Percentiles rank a stretch among this genome's conserved stretches.
These are phyloP conservation scores for Macroramphosus scolopax DNA, from an alignment of 2,797 vertebrate species.

Conservation along the genomic window DNA sequence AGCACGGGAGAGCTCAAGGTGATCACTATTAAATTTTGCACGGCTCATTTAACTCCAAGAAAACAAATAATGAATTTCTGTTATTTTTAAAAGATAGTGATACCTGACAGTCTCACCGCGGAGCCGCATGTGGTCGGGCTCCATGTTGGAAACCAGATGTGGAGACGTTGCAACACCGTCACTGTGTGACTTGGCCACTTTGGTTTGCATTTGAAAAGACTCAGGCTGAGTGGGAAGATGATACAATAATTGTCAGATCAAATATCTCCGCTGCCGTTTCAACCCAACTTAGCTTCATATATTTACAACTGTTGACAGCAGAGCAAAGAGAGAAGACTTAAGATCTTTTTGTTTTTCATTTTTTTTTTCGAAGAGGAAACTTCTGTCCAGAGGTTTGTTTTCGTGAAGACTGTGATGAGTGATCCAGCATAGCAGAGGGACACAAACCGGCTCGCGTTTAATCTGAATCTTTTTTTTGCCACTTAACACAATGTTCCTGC, in stretches of 20 bases:
- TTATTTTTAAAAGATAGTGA: slow-evolving; percentile 14
- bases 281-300: slow-evolving; percentile 19
- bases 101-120: slow-evolving; percentile 10
- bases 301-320: slow-evolving; percentile 11
- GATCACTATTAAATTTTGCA: slow-evolving; percentile 2
- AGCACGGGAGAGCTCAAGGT: background rate
- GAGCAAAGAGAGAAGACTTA: background rate
- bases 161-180: slow-evolving; percentile 20
- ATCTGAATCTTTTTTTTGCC: slow-evolving; percentile 6
- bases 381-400: slow-evolving; percentile 1
- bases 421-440: slow-evolving; percentile 15
- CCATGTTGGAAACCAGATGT: slow-evolving; percentile 37
- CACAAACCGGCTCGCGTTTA: slow-evolving; percentile 13
- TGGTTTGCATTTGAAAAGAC: slow-evolving; percentile 30
- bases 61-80: background rate
- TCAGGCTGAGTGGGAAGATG: slow-evolving; percentile 29
- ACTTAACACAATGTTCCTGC: background rate
- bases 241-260: slow-evolving; percentile 37
- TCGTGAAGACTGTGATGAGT: background rate
- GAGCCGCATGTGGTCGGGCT: background rate
- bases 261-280: slow-evolving; percentile 25
- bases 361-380: slow-evolving; percentile 5
- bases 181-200: slow-evolving; percentile 20
- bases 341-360: slow-evolving; percentile 1
- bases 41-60: no score